These are phyloP conservation scores for Ylistrum balloti DNA, from an alignment of 1,140 invertebrate genomes.

Conservation along the genomic window DNA sequence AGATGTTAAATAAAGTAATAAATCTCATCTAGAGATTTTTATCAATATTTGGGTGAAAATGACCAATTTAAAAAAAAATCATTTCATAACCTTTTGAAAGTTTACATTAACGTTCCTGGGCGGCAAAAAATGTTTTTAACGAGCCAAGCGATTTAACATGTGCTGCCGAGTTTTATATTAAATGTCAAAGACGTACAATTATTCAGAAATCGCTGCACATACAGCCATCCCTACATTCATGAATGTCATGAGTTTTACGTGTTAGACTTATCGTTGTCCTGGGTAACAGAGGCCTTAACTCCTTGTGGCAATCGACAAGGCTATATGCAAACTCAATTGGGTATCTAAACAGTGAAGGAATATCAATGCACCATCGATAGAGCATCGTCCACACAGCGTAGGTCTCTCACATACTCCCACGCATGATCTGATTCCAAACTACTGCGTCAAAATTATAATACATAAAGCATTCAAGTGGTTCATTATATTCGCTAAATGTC, in stretches of 20 bases:
- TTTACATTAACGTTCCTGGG: no score
- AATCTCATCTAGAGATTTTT: no score
- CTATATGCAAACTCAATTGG: background rate
- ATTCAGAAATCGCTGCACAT: no score
- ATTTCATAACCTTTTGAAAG: no score
- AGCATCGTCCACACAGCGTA: background rate
- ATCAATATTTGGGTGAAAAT: no score
- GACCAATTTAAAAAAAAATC: no score
- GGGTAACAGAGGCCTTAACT: background rate
- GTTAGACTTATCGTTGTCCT: background rate
- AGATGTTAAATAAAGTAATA: no score
- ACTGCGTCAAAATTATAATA: background rate
- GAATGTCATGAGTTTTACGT: background rate
- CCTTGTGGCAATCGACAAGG: background rate
- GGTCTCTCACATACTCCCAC: background rate
- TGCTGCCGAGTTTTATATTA: no score
- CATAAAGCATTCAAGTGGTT: background rate
- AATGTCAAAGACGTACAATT: no score
- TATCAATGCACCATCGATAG: background rate
- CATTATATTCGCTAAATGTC: background rate
- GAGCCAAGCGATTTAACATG: no score
- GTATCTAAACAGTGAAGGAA: background rate
- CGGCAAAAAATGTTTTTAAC: no score
- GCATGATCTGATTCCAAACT: background rate
- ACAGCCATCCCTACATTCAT: no score